Base-by-base conservation (phyloP, 2,888 invertebrate genomes). In the Mythimna loreyi region DNA sequence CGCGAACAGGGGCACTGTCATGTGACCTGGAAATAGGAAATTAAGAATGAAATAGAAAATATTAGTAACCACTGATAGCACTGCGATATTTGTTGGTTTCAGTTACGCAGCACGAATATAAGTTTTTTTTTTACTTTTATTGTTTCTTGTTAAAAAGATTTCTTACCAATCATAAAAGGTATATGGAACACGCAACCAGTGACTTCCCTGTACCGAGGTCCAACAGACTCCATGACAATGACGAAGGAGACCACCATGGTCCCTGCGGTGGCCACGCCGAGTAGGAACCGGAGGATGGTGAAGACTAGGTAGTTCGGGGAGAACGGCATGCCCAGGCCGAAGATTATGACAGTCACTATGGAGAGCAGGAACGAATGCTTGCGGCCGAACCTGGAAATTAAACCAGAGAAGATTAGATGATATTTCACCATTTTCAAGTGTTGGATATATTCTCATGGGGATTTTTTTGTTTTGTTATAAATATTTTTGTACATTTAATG, bases 161-260 rank as follows among this genome's bases (percentile, higher is more conserved):
- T 53, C 83, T 80, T 72, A 88, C 89, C 97, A 19, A 97, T 82
- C 71, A 97, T 96, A 80, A 97, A 97, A 0, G 97, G 97, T 66
- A 97, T 93, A 82, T 97, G 97, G 87, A 97, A 97, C 3, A 97
- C 86, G 59, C 97, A 97, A 0, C 97, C 97, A 13, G 96, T 83
- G 6, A 94, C 77, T 74, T 96, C 97, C 7, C 97, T 91, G 81
- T 94, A 96, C 53, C 92, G 91, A 0, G 94, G 91, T 0, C 97
- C 97, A 8, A 97, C 94, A 0, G 97, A 92, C 85, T 97, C 97
- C 97, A 97, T 97, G 33, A 97, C 92, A 28, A 97, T 93, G 1
- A 97, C 97, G 82, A 97, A 97, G 78, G 97, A 97, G 56, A 97
- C 97, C 53, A 98, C 97, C 97, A 98, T 98, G 9, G 97, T 97